Evolutionary conservation across 2,888 invertebrate genomes (phyloP).

Genomic region (Morpho helenor): DNA sequence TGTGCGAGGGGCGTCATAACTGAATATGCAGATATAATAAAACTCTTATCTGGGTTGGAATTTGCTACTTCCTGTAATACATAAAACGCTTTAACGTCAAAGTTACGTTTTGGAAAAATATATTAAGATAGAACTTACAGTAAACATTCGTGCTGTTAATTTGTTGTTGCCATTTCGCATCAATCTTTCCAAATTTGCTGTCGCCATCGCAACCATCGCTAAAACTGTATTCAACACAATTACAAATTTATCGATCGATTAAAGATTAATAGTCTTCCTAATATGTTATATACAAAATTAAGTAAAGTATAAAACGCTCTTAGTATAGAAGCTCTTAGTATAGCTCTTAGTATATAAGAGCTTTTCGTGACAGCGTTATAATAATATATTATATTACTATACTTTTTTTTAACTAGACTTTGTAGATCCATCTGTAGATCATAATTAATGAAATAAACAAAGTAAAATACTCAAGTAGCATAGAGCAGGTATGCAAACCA

Average conservation of each 20-base stretch:
- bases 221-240: constrained; percentile 22
- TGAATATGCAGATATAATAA: constrained; percentile 68
- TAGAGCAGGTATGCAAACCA: too few relatives aligned
- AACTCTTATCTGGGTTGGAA: constrained; percentile 41
- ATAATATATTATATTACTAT: too few relatives aligned
- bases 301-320: too few relatives aligned
- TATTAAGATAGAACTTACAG: background rate
- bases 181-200: constrained; percentile 33
- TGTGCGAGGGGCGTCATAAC: constrained; percentile 60
- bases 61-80: constrained; percentile 48
- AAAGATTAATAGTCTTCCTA: too few relatives aligned
- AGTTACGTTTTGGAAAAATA: constrained; percentile 12
- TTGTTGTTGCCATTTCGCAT: constrained; percentile 24
- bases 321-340: too few relatives aligned
- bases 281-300: too few relatives aligned
- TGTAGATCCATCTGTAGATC: too few relatives aligned
- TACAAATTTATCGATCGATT: background rate
- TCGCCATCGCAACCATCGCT: constrained; percentile 35
- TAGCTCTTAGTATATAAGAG: too few relatives aligned
- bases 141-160: constrained; percentile 4
- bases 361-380: too few relatives aligned
- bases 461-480: too few relatives aligned
- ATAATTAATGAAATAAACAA: too few relatives aligned
- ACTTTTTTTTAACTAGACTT: too few relatives aligned
- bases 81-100: constrained; percentile 2